A percentile compares a stretch with the other conserved stretches of the same genome.
phyloP scores from a whole-genome alignment of 2,113 vertebrate species.

The Solea senegalensis region DNA sequence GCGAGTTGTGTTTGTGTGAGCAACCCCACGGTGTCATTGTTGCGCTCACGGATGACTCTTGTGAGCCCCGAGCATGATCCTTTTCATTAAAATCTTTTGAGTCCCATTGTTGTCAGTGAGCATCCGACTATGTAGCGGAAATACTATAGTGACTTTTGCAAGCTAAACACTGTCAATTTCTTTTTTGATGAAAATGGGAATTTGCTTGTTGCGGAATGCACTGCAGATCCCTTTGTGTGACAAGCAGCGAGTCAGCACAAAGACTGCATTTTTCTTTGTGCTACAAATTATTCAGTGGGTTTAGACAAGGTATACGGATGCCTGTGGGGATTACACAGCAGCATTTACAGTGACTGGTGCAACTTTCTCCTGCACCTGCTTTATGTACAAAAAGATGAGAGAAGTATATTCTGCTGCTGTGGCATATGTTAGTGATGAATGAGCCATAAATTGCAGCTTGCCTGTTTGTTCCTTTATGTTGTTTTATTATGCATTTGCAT shows the following conservation, averaged over 20 bases:
- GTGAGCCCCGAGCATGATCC: slow-evolving; percentile 20
- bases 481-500: background rate
- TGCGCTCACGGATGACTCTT: slow-evolving; percentile 12
- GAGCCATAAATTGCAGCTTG: slow-evolving; percentile 1
- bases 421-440: slow-evolving; percentile 4
- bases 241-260: slow-evolving; percentile 4
- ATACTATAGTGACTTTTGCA: slow-evolving; percentile 10
- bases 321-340: slow-evolving; percentile 3
- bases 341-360: background rate
- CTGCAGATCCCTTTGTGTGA: background rate
- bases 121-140: slow-evolving; percentile 20
- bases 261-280: background rate
- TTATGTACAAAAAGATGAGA: background rate
- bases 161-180: slow-evolving; percentile 1
- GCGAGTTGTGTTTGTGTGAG: slow-evolving; percentile 13
- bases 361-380: background rate
- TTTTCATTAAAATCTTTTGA: slow-evolving; percentile 42
- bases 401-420: slow-evolving; percentile 11
- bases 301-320: background rate
- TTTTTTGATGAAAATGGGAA: background rate
- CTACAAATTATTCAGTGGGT: background rate
- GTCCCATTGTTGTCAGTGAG: slow-evolving; percentile 16
- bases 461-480: background rate
- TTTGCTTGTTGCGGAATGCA: background rate
- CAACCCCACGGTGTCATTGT: slow-evolving; percentile 21